Conservation (phyloP, 30 jellyfish, hydroid and myxozoan species). For the Aurelia coerulea region DNA sequence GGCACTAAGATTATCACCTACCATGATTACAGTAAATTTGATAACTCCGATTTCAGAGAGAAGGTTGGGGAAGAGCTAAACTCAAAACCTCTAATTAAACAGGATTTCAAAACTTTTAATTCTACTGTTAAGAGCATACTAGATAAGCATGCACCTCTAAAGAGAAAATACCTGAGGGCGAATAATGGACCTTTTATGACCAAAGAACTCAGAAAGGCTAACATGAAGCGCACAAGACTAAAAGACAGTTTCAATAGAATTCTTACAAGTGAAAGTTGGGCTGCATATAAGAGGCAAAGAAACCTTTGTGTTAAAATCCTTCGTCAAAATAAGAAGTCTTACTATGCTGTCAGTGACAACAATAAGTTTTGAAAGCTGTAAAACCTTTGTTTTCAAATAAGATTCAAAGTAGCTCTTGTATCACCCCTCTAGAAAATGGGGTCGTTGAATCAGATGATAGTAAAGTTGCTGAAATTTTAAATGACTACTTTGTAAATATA, state of each 20-base stretch:
- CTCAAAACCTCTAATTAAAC: background rate
- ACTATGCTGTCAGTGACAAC: background rate
- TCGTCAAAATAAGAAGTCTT: slow-evolving; percentile 7
- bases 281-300: background rate
- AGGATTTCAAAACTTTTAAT: slow-evolving; percentile 1
- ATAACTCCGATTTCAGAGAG: slow-evolving; percentile 15
- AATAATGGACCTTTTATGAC: no score
- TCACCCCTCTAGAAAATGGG: no score
- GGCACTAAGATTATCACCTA: slow-evolving; percentile 19
- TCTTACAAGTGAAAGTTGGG: no score
- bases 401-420: no score
- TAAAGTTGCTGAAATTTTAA: no score
- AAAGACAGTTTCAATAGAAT: no score
- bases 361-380: background rate
- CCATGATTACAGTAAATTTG: slow-evolving; percentile 11
- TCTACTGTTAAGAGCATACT: slow-evolving; percentile 1
- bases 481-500: no score
- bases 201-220: no score
- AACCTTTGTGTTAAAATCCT: slow-evolving; percentile 18
- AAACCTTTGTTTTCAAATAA: no score
- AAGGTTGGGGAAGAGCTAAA: slow-evolving; percentile 24
- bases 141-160: background rate
- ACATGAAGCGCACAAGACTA: no score
- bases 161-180: no score
- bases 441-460: no score